Conservation (phyloP, 2,888 invertebrate genomes). For the Tridacna gigas region DNA sequence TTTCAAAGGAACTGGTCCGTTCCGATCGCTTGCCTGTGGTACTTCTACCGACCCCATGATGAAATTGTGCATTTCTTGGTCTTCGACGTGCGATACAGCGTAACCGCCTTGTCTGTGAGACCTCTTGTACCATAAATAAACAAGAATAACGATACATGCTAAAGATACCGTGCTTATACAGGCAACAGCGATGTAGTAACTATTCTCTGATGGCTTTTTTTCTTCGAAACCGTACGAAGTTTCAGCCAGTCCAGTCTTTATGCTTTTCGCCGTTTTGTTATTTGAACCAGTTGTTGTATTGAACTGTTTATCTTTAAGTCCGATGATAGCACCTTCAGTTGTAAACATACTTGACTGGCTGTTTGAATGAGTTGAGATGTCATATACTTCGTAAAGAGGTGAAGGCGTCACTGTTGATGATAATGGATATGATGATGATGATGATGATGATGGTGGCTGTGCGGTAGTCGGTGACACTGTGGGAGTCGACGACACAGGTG, state of each 20-base stretch:
- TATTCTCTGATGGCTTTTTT: neutral
- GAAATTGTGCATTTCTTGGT: neutral
- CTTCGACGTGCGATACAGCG: constrained; percentile 12
- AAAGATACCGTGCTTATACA: constrained; percentile 33
- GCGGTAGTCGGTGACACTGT: too few species aligned
- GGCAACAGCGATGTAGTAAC: constrained; percentile 40
- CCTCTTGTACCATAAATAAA: constrained; percentile 33
- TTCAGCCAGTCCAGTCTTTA: neutral
- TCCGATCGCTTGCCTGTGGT: neutral
- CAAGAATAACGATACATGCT: constrained; percentile 35
- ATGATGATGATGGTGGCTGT: too few species aligned
- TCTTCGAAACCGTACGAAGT: constrained; percentile 5
- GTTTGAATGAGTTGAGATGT: too few species aligned
- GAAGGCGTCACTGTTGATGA: too few species aligned
- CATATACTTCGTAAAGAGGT: too few species aligned
- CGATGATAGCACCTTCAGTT: too few species aligned
- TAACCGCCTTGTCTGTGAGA: constrained; percentile 6
- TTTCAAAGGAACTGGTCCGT: constrained; percentile 14
- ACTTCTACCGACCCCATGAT: neutral
- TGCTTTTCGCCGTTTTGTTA: too few species aligned
- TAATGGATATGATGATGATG: too few species aligned
- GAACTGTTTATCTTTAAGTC: too few species aligned
- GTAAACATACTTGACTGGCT: too few species aligned
- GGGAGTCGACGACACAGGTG: too few species aligned
- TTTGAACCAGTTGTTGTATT: too few species aligned